A percentile compares a stretch with the other conserved stretches of the same genome.
Evolutionary conservation across 2,113 vertebrate genomes (phyloP).

Genomic region (Balaeniceps rex): DNA sequence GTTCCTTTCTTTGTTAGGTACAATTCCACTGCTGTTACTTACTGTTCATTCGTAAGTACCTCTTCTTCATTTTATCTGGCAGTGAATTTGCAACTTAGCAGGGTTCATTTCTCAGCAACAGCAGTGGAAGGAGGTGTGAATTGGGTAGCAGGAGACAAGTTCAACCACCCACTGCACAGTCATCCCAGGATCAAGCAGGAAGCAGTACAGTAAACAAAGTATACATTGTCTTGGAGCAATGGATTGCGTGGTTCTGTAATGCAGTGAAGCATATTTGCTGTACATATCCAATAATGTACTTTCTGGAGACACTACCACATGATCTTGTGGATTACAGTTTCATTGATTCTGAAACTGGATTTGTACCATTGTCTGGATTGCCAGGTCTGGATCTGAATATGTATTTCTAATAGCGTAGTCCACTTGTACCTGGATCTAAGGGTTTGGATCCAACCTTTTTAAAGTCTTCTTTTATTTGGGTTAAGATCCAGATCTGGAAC

Average conservation of each 20-base stretch:
- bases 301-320: neutral
- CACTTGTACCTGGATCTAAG: neutral
- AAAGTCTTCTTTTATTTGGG: neutral
- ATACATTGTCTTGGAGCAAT: neutral
- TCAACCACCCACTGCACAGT: neutral
- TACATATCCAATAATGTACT: neutral
- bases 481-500: neutral
- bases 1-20: neutral
- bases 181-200: neutral
- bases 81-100: neutral
- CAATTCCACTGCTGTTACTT: neutral
- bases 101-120: neutral
- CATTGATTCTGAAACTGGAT: neutral
- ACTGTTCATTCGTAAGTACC: neutral
- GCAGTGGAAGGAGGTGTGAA: neutral
- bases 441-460: neutral
- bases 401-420: neutral
- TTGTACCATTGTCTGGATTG: neutral
- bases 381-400: neutral
- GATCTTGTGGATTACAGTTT: neutral
- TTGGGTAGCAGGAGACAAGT: accelerated
- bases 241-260: neutral
- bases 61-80: neutral
- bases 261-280: neutral
- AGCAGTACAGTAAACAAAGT: neutral